A percentile compares a stretch with the other conserved stretches of the same genome.
Evolutionary conservation across 2,797 vertebrate species (phyloP).

Genomic region (Aythya fuligula): DNA sequence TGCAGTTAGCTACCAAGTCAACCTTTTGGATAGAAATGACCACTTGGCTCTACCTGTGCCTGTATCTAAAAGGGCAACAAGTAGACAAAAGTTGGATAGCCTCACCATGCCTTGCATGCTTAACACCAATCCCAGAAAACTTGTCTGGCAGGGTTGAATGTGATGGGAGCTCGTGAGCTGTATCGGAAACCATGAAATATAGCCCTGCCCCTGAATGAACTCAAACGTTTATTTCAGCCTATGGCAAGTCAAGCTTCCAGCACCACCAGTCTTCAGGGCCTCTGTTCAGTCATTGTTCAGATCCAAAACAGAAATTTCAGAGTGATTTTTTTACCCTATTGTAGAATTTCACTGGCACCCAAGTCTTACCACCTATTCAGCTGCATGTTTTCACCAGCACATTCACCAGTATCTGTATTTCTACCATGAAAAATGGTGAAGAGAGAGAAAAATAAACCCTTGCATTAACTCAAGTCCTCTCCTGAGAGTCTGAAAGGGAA

Average conservation of each 20-base stretch:
- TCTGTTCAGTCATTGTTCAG: neutral
- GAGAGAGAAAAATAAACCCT: neutral
- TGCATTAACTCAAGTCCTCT: neutral
- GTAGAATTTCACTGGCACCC: neutral
- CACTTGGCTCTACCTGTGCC: neutral
- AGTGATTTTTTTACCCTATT: neutral
- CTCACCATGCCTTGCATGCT: neutral
- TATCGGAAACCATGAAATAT: conserved; percentile 19
- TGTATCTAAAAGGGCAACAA: neutral
- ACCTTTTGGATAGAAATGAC: neutral
- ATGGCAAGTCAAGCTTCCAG: neutral
- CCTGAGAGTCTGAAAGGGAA: neutral
- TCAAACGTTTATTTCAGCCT: conserved; percentile 6
- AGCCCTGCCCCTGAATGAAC: conserved; percentile 3
- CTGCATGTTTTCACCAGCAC: neutral
- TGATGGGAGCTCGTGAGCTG: neutral
- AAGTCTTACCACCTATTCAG: neutral
- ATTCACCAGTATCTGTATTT: neutral
- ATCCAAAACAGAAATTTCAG: neutral
- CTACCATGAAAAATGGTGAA: neutral
- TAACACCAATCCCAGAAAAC: neutral
- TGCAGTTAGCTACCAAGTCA: neutral
- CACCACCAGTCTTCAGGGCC: neutral
- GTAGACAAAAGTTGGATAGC: neutral
- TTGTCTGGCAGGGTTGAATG: neutral